phyloP scores from a whole-genome alignment of 2,113 vertebrate species.

The Micronycteris hirsuta region DNA sequence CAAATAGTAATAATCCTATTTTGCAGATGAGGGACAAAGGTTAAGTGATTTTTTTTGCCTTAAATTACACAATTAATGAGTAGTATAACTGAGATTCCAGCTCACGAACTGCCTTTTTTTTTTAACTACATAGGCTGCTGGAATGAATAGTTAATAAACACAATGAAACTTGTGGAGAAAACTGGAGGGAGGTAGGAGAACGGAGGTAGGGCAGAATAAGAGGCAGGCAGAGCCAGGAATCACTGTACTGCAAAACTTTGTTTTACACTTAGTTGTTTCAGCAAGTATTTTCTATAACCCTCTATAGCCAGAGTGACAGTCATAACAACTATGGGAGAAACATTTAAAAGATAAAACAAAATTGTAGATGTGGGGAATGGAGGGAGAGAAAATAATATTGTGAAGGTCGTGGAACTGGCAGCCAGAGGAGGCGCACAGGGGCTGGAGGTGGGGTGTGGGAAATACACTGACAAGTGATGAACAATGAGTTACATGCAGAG shows the following conservation, averaged over 20 bases:
- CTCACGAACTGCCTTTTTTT: neutral
- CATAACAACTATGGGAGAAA: conserved; percentile 41
- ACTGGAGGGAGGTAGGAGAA: no score
- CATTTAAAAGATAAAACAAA: conserved; percentile 42
- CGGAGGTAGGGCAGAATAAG: neutral
- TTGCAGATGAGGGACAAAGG: neutral
- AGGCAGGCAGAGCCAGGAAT: neutral
- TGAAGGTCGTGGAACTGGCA: neutral
- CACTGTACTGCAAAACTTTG: neutral
- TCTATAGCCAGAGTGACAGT: neutral
- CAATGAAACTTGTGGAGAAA: neutral
- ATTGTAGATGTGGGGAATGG: neutral
- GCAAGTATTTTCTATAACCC: neutral
- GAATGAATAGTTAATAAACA: neutral
- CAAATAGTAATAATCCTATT: neutral
- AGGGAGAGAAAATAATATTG: conserved; percentile 30
- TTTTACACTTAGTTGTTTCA: neutral
- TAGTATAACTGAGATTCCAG: neutral
- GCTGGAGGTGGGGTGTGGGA: conserved; percentile 72
- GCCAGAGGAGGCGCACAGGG: conserved; percentile 9
- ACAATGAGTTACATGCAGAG: conserved; percentile 73
- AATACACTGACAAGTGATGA: conserved; percentile 76
- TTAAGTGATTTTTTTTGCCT: neutral
- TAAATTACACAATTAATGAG: neutral
- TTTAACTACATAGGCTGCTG: neutral